These are phyloP conservation scores for Lophotis ruficrista DNA, from an alignment of 2,113 vertebrate genomes.

Conservation along the genomic window DNA sequence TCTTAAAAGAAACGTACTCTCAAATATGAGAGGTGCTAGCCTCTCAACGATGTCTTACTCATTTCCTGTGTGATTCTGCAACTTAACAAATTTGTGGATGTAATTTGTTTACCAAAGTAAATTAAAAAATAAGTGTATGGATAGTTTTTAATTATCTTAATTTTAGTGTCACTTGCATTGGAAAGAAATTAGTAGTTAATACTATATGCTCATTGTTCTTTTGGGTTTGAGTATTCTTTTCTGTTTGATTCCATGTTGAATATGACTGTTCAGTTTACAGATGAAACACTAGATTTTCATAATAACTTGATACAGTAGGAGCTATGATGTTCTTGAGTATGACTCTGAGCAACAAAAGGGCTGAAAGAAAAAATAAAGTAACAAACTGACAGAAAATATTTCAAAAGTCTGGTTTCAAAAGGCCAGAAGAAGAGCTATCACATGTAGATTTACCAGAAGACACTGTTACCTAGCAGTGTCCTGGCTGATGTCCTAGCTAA, in stretches of 20 bases:
- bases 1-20: not conserved
- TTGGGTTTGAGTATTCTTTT: not conserved
- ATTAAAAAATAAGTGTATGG: not conserved
- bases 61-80: not conserved
- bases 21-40: not conserved
- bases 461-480: not conserved
- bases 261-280: not conserved
- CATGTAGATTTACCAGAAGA: not conserved
- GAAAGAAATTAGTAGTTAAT: not conserved
- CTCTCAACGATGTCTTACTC: not conserved
- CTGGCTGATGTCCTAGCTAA: not conserved
- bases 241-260: not conserved
- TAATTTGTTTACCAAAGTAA: not conserved
- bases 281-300: not conserved
- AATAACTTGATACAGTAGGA: not conserved
- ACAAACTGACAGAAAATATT: not conserved
- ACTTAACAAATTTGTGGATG: not conserved
- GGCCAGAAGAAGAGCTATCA: not conserved
- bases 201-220: not conserved
- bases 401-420: not conserved
- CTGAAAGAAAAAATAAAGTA: not conserved
- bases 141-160: not conserved
- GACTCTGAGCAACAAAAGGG: not conserved
- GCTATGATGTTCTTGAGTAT: not conserved
- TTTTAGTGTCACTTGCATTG: not conserved